Conservation (phyloP, 1,140 invertebrate species). For the Calliphora vicina region DNA sequence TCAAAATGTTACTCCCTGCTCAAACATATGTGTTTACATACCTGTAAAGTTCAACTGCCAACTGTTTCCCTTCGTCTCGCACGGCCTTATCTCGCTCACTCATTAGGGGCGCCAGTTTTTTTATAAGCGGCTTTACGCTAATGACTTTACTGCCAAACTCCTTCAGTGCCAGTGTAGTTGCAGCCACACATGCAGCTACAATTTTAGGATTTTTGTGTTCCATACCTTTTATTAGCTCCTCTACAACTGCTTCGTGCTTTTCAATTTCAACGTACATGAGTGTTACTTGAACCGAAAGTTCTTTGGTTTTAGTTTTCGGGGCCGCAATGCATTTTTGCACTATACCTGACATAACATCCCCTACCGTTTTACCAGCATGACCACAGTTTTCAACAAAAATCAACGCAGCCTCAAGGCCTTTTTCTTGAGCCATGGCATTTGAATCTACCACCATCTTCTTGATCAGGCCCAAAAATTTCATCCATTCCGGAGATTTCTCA, state of each 20-base stretch:
- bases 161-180: slow-evolving; percentile 78
- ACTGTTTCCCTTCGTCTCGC: slow-evolving; percentile 87
- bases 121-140: slow-evolving; percentile 87
- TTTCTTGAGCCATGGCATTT: slow-evolving; percentile 95
- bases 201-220: slow-evolving; percentile 97
- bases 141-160: slow-evolving; percentile 94
- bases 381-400: slow-evolving; percentile 91
- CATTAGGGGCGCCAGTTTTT: slow-evolving; percentile 83
- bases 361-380: slow-evolving; percentile 83
- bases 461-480: slow-evolving; percentile 87
- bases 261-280: slow-evolving; percentile 97
- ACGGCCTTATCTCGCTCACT: slow-evolving; percentile 93
- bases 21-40: slow-evolving; percentile 58
- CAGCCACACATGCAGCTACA: slow-evolving; percentile 82
- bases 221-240: slow-evolving; percentile 92
- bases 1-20: no score
- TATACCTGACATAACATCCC: slow-evolving; percentile 89
- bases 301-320: slow-evolving; percentile 90
- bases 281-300: slow-evolving; percentile 86
- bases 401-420: slow-evolving; percentile 90
- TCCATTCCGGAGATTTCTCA: slow-evolving; percentile 93
- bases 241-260: slow-evolving; percentile 88
- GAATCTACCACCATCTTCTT: slow-evolving; percentile 96
- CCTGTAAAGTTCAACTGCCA: slow-evolving; percentile 91
- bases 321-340: slow-evolving; percentile 92